Percentiles rank a stretch among this genome's conserved stretches.
phyloP scores from a whole-genome alignment of 2,888 invertebrate species.

The Balanococcus diminutus region DNA sequence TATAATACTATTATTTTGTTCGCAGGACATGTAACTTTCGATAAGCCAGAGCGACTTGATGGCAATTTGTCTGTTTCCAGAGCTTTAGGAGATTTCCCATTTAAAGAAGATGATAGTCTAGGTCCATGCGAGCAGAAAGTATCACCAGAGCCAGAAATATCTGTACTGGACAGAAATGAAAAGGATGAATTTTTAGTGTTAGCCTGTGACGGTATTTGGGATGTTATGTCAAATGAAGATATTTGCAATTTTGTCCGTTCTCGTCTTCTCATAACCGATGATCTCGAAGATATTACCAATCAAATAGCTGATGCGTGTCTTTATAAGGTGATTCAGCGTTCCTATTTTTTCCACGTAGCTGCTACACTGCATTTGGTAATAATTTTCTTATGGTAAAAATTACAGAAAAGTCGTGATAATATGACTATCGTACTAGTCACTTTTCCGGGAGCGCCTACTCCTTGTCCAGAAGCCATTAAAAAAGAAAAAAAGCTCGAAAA shows the following conservation, averaged over 20 bases:
- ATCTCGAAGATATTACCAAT: constrained; percentile 88
- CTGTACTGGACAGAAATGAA: constrained; percentile 72
- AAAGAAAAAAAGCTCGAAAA: constrained; percentile 81
- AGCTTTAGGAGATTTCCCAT: constrained; percentile 95
- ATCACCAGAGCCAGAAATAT: constrained; percentile 97
- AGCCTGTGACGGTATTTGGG: constrained; percentile 99
- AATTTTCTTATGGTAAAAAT: constrained; percentile 58
- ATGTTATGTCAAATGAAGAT: constrained; percentile 96
- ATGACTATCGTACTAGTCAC: constrained; percentile 98
- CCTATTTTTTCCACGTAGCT: background rate
- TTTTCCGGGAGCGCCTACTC: constrained; percentile 91
- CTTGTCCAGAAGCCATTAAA: constrained; percentile 82
- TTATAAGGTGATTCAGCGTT: constrained; percentile 76
- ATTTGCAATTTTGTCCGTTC: constrained; percentile 92
- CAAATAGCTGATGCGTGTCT: constrained; percentile 98
- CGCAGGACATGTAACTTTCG: constrained; percentile 91
- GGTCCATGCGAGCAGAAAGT: constrained; percentile 97
- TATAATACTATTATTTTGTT: background rate
- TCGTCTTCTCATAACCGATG: constrained; percentile 83
- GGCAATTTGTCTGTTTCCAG: constrained; percentile 92
- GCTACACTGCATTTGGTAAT: background rate
- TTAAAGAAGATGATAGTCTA: constrained; percentile 80
- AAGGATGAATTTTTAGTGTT: constrained; percentile 94
- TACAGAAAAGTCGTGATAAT: constrained; percentile 98
- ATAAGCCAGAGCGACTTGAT: constrained; percentile 95